These are phyloP conservation scores for Eulemur albifrons DNA, from an alignment of 2,797 vertebrate genomes.

Conservation along the genomic window DNA sequence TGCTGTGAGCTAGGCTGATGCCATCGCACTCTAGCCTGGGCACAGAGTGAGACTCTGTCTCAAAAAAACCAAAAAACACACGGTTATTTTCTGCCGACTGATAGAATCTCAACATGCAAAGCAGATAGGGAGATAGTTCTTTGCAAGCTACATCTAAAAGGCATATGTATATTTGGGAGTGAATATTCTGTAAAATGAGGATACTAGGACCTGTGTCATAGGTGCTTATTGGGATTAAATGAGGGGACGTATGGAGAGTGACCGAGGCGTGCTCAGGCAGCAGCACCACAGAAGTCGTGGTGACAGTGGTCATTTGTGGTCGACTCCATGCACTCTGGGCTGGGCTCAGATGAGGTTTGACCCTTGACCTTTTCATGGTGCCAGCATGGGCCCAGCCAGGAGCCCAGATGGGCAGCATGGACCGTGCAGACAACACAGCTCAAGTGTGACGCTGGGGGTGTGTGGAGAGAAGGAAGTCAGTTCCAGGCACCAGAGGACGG, in stretches of 20 bases:
- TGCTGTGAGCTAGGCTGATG: too few species aligned
- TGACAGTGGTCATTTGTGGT: background rate
- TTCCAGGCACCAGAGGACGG: background rate
- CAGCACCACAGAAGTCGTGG: rapidly evolving
- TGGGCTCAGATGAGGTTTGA: background rate
- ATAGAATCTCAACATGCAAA: background rate
- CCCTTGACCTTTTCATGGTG: background rate
- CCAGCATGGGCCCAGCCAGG: background rate
- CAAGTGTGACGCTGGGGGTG: background rate
- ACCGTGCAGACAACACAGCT: background rate
- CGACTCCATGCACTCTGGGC: background rate
- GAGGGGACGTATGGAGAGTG: background rate
- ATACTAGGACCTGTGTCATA: background rate
- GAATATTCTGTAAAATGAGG: background rate
- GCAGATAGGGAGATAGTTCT: background rate
- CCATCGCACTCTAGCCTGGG: too few species aligned
- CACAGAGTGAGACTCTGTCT: too few species aligned
- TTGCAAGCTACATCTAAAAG: background rate
- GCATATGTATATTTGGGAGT: background rate
- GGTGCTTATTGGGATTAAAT: background rate
- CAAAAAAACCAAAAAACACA: background rate
- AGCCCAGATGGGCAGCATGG: background rate
- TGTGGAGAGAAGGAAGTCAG: background rate
- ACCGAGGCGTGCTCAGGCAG: background rate
- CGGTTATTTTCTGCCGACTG: background rate